These are phyloP conservation scores for Macrophya alboannulata DNA, from an alignment of 2,888 invertebrate species.

Conservation along the genomic window DNA sequence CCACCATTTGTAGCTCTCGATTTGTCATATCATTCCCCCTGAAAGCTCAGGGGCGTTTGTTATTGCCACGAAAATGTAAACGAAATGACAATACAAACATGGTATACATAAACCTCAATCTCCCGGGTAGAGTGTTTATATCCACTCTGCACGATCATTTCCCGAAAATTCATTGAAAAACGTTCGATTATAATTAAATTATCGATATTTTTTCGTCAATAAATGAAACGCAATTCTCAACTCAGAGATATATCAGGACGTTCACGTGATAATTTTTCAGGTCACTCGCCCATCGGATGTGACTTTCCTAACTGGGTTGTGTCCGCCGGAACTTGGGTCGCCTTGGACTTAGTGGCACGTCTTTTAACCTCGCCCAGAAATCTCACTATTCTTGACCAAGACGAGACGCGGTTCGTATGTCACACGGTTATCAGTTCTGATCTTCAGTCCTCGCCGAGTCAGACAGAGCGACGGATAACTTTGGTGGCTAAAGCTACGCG, in stretches of 20 bases:
- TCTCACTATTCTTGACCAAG: constrained; percentile 73
- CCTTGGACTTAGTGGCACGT: constrained; percentile 72
- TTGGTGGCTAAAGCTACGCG: constrained; percentile 74
- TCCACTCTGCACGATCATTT: background rate
- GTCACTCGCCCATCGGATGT: constrained; percentile 69
- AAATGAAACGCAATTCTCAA: background rate
- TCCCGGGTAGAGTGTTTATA: background rate
- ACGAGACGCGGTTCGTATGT: constrained; percentile 74
- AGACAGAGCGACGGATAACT: constrained; percentile 67
- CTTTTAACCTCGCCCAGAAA: constrained; percentile 71
- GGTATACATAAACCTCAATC: background rate
- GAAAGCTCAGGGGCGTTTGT: constrained; percentile 9
- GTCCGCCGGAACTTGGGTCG: constrained; percentile 73
- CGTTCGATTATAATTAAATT: background rate
- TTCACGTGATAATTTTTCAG: constrained; percentile 64
- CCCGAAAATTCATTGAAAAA: background rate
- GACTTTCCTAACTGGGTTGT: constrained; percentile 74
- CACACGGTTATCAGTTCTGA: constrained; percentile 69
- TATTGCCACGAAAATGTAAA: constrained; percentile 22
- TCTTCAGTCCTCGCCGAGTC: constrained; percentile 62
- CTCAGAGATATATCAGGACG: background rate
- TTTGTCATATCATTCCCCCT: constrained; percentile 29
- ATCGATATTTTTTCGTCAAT: background rate
- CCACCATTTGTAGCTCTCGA: constrained; percentile 34
- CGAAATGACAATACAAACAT: constrained; percentile 11